Conservation (phyloP, 2,113 vertebrate genomes). For the Acrocephalus kingi region DNA sequence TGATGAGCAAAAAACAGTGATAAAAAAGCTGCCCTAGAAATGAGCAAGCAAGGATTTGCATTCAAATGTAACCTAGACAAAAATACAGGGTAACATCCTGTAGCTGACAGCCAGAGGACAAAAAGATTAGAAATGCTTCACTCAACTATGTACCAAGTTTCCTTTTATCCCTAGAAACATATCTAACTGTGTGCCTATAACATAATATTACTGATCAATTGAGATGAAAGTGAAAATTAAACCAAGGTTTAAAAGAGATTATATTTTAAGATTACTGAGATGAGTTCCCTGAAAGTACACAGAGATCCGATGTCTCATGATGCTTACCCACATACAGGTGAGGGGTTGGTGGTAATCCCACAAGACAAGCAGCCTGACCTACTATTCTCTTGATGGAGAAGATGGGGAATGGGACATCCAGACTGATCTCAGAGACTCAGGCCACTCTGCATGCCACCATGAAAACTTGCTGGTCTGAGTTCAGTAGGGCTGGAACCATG, state of each 20-base stretch:
- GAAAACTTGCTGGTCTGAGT: not conserved
- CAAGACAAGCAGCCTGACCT: not conserved
- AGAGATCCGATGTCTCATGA: rapidly evolving
- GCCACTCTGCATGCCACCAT: not conserved
- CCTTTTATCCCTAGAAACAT: not conserved
- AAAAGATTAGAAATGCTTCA: not conserved
- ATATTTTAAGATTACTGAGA: not conserved
- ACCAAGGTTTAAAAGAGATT: not conserved
- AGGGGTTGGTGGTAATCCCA: not conserved
- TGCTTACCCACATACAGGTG: no score
- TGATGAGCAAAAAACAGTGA: not conserved
- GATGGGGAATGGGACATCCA: rapidly evolving
- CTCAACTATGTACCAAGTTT: not conserved
- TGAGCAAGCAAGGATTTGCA: not conserved
- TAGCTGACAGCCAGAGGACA: not conserved
- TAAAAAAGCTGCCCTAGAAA: not conserved
- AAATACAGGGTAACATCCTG: not conserved
- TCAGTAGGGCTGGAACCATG: not conserved
- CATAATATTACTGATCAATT: not conserved
- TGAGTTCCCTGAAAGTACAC: not conserved
- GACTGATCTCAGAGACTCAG: not conserved
- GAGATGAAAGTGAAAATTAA: not conserved
- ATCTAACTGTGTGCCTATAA: not conserved
- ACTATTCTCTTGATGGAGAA: not conserved
- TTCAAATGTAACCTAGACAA: not conserved